These are phyloP conservation scores for Salvelinus fontinalis DNA, from an alignment of 2,113 vertebrate genomes.

Conservation along the genomic window DNA sequence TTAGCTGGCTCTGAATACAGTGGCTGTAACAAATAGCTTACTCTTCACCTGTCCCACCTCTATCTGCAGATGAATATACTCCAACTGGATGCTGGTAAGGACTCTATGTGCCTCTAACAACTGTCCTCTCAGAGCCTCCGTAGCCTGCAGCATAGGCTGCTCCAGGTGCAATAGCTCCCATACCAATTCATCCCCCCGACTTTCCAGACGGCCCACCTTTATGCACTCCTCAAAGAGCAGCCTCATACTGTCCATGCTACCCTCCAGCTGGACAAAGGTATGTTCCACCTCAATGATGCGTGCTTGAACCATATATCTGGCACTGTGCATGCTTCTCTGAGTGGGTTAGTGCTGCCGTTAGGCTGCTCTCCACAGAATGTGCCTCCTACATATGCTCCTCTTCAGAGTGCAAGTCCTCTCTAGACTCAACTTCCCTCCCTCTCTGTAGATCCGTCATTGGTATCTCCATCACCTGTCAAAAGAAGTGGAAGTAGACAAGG, in stretches of 20 bases:
- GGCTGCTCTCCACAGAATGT: neutral
- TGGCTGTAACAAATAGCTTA: slow-evolving; percentile 82
- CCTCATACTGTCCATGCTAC: slow-evolving; percentile 41
- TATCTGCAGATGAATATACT: slow-evolving; percentile 75
- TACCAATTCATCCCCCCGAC: slow-evolving; percentile 78
- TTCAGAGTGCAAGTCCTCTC: slow-evolving; percentile 18
- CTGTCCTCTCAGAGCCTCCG: slow-evolving; percentile 76
- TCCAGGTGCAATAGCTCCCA: slow-evolving; percentile 76
- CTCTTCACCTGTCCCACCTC: slow-evolving; percentile 82
- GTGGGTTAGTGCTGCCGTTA: neutral
- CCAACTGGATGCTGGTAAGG: slow-evolving; percentile 79
- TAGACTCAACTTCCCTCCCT: neutral
- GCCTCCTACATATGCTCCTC: slow-evolving; percentile 4
- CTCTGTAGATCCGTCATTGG: slow-evolving; percentile 17
- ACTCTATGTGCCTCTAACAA: slow-evolving; percentile 71
- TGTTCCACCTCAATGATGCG: neutral
- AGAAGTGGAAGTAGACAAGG: neutral
- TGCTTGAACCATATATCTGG: neutral
- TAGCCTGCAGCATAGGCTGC: slow-evolving; percentile 79
- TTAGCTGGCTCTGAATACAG: slow-evolving; percentile 86
- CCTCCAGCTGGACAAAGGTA: neutral
- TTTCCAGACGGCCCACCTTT: slow-evolving; percentile 78
- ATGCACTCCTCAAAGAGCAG: slow-evolving; percentile 71
- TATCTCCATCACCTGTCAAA: slow-evolving; percentile 39
- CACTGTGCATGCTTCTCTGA: neutral